These are phyloP conservation scores for Suncus etruscus DNA, from an alignment of 2,113 vertebrate genomes.

Conservation along the genomic window DNA sequence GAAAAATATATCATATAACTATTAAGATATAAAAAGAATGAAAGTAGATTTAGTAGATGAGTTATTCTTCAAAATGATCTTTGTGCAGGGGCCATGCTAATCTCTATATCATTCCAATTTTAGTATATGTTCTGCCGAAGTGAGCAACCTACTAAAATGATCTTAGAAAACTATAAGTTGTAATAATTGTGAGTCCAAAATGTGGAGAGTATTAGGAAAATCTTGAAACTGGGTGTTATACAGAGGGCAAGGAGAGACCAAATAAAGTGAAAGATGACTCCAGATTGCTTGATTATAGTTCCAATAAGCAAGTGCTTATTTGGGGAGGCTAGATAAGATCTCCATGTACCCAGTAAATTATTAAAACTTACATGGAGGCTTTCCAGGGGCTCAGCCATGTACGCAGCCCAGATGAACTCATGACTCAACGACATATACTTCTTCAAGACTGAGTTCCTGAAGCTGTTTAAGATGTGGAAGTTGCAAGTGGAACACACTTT, in stretches of 20 bases:
- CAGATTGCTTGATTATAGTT: background rate
- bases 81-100: too few species aligned
- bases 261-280: background rate
- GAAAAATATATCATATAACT: background rate
- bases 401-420: background rate
- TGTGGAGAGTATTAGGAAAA: background rate
- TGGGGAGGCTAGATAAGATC: background rate
- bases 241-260: background rate
- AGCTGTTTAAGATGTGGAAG: background rate
- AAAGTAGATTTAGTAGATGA: too few species aligned
- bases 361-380: background rate
- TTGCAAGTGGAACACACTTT: background rate
- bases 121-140: too few species aligned
- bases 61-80: too few species aligned
- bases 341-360: background rate
- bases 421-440: background rate
- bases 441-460: background rate
- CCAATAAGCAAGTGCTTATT: background rate
- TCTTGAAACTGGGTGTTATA: background rate
- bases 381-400: background rate
- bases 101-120: too few species aligned
- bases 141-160: conserved; percentile 25
- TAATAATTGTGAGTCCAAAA: background rate
- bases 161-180: conserved; percentile 11
- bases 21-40: conserved; percentile 5